These are phyloP conservation scores for Neelides folsomi DNA, from an alignment of 2,888 invertebrate species.

Conservation along the genomic window DNA sequence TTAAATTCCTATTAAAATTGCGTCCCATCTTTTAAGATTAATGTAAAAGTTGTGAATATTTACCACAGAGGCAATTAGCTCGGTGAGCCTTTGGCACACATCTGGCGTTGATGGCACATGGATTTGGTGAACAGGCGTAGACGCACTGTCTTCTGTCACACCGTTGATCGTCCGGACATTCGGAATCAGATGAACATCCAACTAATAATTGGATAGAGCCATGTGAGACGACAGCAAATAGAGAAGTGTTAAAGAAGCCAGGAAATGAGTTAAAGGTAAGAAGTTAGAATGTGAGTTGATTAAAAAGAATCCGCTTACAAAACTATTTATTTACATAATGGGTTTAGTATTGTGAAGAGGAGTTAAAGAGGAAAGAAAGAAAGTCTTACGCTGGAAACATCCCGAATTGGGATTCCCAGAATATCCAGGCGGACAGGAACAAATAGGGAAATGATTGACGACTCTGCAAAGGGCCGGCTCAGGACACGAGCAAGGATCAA, in stretches of 20 bases:
- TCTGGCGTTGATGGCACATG: constrained; percentile 70
- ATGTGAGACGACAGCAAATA: neutral
- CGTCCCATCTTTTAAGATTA: neutral
- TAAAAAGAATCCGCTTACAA: constrained; percentile 4
- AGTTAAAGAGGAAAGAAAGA: constrained; percentile 6
- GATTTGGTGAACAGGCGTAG: constrained; percentile 62
- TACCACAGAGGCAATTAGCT: constrained; percentile 58
- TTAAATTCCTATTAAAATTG: neutral
- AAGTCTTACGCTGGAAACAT: constrained; percentile 54
- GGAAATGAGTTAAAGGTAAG: neutral
- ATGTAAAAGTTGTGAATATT: no score
- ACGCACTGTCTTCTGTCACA: constrained; percentile 72
- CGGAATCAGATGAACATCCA: constrained; percentile 67
- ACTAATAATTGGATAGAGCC: constrained; percentile 36
- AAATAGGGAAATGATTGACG: constrained; percentile 69
- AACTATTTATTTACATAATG: neutral
- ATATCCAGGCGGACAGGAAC: constrained; percentile 65
- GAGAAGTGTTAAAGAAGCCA: neutral
- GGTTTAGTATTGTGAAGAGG: constrained; percentile 11
- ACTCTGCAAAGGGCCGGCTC: constrained; percentile 68
- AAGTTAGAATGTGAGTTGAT: neutral
- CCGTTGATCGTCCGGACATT: constrained; percentile 64
- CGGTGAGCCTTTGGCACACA: constrained; percentile 70
- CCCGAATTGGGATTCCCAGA: constrained; percentile 74
- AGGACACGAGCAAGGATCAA: constrained; percentile 63